Percentiles rank a stretch among this genome's conserved stretches.
These are phyloP conservation scores for Temnothorax ravouxi DNA, from an alignment of 2,888 invertebrate genomes.

Conservation along the genomic window DNA sequence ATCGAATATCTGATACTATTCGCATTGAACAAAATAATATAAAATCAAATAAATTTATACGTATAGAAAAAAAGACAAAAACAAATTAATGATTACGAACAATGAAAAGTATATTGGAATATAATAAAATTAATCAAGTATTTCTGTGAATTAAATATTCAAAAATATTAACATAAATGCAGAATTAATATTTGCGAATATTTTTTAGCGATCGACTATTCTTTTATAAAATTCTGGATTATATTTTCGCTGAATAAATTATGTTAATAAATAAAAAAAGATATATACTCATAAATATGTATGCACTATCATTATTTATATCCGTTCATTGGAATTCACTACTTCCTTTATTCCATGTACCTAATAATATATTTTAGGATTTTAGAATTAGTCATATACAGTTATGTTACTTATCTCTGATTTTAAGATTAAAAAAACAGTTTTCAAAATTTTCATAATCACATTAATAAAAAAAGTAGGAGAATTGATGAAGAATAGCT, in stretches of 20 bases:
- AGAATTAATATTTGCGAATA: background rate
- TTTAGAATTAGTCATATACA: background rate
- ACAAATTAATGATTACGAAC: background rate
- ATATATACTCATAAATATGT: background rate
- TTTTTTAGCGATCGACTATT: background rate
- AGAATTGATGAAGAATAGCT: background rate
- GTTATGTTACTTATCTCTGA: background rate
- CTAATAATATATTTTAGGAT: background rate
- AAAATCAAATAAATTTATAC: background rate
- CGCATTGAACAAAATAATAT: background rate
- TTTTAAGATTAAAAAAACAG: background rate
- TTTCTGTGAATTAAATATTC: background rate
- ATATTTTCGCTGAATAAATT: background rate
- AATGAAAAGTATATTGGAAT: background rate
- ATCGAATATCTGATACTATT: background rate
- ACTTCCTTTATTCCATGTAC: background rate
- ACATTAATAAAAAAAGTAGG: background rate
- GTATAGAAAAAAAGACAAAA: background rate
- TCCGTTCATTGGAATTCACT: background rate
- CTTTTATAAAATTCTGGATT: background rate
- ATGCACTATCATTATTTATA: background rate
- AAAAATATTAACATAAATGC: too few species aligned
- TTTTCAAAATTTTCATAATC: background rate
- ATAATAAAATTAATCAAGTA: background rate
- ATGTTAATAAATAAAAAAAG: background rate